Conservation (phyloP, 2,113 vertebrate genomes). For the Hydropotes inermis region DNA sequence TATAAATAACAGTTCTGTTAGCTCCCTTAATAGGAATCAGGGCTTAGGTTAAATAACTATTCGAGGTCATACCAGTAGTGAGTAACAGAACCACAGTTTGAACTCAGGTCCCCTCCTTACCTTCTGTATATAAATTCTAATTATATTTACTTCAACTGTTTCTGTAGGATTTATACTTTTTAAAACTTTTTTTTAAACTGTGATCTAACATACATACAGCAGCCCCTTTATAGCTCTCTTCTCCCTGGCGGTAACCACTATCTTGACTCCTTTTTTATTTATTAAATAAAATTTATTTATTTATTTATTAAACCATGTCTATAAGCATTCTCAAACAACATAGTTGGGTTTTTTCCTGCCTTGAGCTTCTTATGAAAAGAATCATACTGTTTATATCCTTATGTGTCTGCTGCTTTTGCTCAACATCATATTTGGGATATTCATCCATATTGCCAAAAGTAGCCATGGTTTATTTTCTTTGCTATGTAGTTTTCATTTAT, state of each 20-base stretch:
- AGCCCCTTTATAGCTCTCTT: not conserved
- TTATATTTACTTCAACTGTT: not conserved
- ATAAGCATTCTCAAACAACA: not conserved
- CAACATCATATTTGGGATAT: not conserved
- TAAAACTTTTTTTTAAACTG: not conserved
- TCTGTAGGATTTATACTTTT: not conserved
- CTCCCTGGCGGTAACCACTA: not conserved
- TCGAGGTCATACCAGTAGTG: not conserved
- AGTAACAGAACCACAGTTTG: slow-evolving; percentile 30
- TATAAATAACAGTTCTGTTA: not conserved
- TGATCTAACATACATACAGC: not conserved
- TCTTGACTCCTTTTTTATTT: not conserved
- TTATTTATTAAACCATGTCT: not conserved
- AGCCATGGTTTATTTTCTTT: slow-evolving; percentile 14
- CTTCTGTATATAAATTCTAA: not conserved
- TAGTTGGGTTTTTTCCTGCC: not conserved
- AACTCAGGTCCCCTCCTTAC: not conserved
- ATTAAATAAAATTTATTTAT: not conserved
- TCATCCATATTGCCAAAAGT: not conserved
- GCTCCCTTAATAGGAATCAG: not conserved
- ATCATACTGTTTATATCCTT: not conserved
- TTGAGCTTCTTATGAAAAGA: not conserved
- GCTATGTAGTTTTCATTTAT: not conserved
- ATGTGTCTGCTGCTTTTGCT: not conserved
- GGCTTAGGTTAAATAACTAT: not conserved